phyloP scores from a whole-genome alignment of 2,888 invertebrate genomes.

The Smittia sp. region DNA sequence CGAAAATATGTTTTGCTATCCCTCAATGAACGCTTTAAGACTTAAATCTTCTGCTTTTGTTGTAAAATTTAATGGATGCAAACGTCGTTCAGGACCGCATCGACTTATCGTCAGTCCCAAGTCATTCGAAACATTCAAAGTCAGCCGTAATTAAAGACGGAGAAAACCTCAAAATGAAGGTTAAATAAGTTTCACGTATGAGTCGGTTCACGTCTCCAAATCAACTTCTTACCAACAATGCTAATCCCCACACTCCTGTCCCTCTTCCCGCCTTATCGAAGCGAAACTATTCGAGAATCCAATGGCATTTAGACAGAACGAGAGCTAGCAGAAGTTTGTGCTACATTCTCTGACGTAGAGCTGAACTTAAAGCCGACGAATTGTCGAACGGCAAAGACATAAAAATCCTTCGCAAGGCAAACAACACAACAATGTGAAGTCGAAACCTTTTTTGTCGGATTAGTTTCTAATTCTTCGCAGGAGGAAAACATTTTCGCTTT shows the following conservation, averaged over 20 bases:
- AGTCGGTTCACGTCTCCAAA: neutral
- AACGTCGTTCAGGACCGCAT: neutral
- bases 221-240: neutral
- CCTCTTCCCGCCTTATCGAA: neutral
- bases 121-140: neutral
- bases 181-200: slow-evolving; percentile 32
- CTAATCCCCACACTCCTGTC: neutral
- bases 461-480: slow-evolving; percentile 34
- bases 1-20: neutral
- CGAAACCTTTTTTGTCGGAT: slow-evolving; percentile 29
- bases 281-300: slow-evolving; percentile 29
- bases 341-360: slow-evolving; percentile 12
- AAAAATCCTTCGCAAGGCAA: neutral
- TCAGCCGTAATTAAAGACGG: slow-evolving; percentile 36
- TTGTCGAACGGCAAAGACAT: slow-evolving; percentile 7
- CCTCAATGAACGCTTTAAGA: no score
- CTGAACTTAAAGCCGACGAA: neutral
- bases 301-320: slow-evolving; percentile 3
- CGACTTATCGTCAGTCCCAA: neutral
- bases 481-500: slow-evolving; percentile 23
- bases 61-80: neutral
- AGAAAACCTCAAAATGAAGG: slow-evolving; percentile 37
- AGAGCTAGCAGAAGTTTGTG: neutral
- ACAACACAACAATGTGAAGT: neutral
- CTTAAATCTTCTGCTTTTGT: no score